phyloP scores from a whole-genome alignment of 2,113 vertebrate genomes.

The Oncorhynchus nerka region DNA sequence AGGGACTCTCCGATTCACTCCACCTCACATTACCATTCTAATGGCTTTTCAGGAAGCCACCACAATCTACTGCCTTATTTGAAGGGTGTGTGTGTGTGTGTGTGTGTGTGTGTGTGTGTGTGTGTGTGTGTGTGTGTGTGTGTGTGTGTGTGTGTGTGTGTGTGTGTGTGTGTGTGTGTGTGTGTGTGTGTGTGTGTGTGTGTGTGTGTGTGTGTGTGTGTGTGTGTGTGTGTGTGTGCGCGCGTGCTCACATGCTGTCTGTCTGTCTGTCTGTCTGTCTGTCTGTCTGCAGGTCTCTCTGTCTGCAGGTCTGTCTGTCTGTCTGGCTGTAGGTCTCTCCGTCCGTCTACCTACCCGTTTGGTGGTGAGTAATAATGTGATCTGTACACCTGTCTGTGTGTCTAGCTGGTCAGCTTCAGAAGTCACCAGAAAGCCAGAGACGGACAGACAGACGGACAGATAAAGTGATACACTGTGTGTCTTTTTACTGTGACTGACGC shows the following conservation, averaged over 20 bases:
- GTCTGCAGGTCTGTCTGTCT: too few species aligned
- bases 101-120: slow-evolving; percentile 4
- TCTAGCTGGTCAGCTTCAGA: too few species aligned
- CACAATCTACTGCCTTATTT: slow-evolving; percentile 64
- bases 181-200: slow-evolving; percentile 15
- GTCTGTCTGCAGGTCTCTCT: too few species aligned
- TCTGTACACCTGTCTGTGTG: too few species aligned
- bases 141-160: slow-evolving; percentile 3
- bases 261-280: too few species aligned
- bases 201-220: slow-evolving; percentile 9
- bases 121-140: slow-evolving; percentile 15
- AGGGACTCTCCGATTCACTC: slow-evolving; percentile 53
- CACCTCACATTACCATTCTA: slow-evolving; percentile 68
- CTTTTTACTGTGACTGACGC: slow-evolving; percentile 6
- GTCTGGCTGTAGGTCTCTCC: too few species aligned
- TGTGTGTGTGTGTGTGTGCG: slow-evolving; percentile 1
- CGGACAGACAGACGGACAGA: too few species aligned
- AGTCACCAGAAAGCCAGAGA: too few species aligned
- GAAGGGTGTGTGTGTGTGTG: slow-evolving; percentile 38
- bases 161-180: slow-evolving; percentile 16
- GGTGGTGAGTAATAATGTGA: too few species aligned
- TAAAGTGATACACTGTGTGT: neutral
- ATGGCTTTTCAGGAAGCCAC: slow-evolving; percentile 62
- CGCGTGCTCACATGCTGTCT: too few species aligned
- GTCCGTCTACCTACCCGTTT: too few species aligned